Percentiles rank a stretch among this genome's conserved stretches.
These are phyloP conservation scores for Siniperca undulata DNA, from an alignment of 2,797 vertebrate species.

Conservation along the genomic window DNA sequence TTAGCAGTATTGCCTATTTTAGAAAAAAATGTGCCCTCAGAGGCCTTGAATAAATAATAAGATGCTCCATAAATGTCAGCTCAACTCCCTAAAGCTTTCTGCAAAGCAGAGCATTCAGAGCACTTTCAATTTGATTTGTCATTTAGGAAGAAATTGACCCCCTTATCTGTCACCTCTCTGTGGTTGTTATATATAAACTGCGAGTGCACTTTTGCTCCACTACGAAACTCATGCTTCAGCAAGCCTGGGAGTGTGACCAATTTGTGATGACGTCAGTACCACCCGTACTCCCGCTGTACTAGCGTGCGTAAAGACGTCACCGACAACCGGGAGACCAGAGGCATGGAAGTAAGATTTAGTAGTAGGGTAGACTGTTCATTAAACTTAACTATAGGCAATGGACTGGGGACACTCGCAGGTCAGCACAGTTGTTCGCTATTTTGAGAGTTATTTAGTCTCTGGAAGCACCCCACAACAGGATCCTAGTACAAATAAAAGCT, in stretches of 20 bases:
- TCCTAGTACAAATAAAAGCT: neutral
- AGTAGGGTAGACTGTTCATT: conserved; percentile 14
- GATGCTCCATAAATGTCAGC: conserved; percentile 46
- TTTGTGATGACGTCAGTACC: conserved; percentile 77
- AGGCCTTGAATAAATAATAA: conserved; percentile 36
- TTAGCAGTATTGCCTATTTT: conserved; percentile 10
- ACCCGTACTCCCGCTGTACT: conserved; percentile 52
- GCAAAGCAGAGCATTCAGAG: conserved; percentile 13
- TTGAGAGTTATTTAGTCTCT: neutral
- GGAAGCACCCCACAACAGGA: neutral
- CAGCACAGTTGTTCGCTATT: neutral
- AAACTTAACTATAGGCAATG: conserved; percentile 18
- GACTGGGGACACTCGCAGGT: neutral
- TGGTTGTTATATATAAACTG: conserved; percentile 39
- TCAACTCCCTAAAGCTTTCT: conserved; percentile 38
- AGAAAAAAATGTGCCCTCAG: conserved; percentile 22
- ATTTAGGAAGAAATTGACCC: conserved; percentile 28
- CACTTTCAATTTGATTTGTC: conserved; percentile 32
- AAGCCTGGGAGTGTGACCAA: conserved; percentile 58
- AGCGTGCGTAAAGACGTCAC: conserved; percentile 82
- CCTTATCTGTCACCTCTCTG: conserved; percentile 27
- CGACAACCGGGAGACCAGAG: conserved; percentile 42
- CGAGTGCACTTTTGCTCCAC: conserved; percentile 50
- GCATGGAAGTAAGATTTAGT: conserved; percentile 28
- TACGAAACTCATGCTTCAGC: conserved; percentile 59